Conservation (phyloP, 1,140 invertebrate species). For the Hylyphantes graminicola region DNA sequence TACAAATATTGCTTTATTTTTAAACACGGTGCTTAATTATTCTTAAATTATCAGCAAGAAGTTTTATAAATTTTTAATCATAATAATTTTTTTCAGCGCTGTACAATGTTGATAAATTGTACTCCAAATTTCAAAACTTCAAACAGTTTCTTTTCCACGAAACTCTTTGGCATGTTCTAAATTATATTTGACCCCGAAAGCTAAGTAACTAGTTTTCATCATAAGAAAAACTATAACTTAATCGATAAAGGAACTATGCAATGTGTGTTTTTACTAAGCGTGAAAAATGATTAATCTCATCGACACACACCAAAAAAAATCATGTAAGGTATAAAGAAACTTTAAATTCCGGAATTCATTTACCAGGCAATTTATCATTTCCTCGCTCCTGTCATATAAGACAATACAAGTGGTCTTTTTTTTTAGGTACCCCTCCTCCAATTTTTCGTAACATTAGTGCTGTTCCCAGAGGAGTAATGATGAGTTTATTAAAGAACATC, state of each 20-base stretch:
- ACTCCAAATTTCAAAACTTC: too few species aligned
- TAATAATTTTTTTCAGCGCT: too few species aligned
- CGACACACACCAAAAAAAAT: slow-evolving; percentile 44
- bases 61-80: too few species aligned
- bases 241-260: slow-evolving; percentile 40
- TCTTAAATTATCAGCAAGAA: too few species aligned
- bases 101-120: too few species aligned
- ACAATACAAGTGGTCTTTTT: slow-evolving; percentile 42
- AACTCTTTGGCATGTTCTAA: too few species aligned
- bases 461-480: slow-evolving; percentile 46
- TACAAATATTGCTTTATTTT: too few species aligned
- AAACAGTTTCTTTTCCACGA: too few species aligned
- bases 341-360: slow-evolving; percentile 58
- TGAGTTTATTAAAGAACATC: slow-evolving; percentile 56
- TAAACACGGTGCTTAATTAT: too few species aligned
- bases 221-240: slow-evolving; percentile 46
- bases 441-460: slow-evolving; percentile 54
- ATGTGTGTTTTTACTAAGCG: slow-evolving; percentile 31
- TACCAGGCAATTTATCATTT: slow-evolving; percentile 54
- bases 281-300: slow-evolving; percentile 56
- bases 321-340: slow-evolving; percentile 55
- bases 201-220: slow-evolving; percentile 38
- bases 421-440: slow-evolving; percentile 10
- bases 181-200: slow-evolving; percentile 21
- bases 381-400: slow-evolving; percentile 36